Evolutionary conservation across 2,113 vertebrate genomes (phyloP), one percentile per base, ranked within the genome.

Genomic region (Pelobates fuscus): DNA sequence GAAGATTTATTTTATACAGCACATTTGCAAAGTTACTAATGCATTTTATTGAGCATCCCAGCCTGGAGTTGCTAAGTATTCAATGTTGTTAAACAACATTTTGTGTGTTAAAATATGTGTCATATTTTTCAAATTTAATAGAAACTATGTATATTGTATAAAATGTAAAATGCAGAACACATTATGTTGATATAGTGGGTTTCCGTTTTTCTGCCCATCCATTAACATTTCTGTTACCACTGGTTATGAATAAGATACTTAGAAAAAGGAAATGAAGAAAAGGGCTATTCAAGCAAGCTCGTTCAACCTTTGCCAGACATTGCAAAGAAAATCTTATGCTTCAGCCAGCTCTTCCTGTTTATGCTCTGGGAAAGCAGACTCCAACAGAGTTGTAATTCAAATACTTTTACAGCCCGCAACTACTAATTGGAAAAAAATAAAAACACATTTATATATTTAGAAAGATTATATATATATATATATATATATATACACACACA

Each of bases 271-370:
- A 20, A 78, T 70, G 26, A 43, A 60, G 55, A 44, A 75, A 49
- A 58, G 27, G 58, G 52, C 65, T 76, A 78, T 71, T 78, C 71
- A 81, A 29, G 46, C 54, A 29, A 49, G 58, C 26, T 74, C 77
- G 24, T 59, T 80, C 80, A 57, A 61, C 10, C 65, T 27, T 70
- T 82, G 68, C 55, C 80, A 84, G 78, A 37, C 70, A 81, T 78
- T 70, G 67, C 67, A 82, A 68, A 32, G 74, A 79, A 80, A 75
- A 66, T 37, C 76, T 32, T 18, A 8, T 4, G n/a, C 68, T 37
- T 78, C 18, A 79, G 77, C 71, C 77, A 82, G 77, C 30, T 75
- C 71, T 78, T 81, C 80, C 79, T 62, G 43, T 81, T 79, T 77
- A 79, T n/a, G 60, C 32, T 26, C 10, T 63, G 62, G 67, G 67